A percentile compares a stretch with the other conserved stretches of the same genome.
Evolutionary conservation across 2,888 invertebrate species (phyloP).

Genomic region (Ferrisia virgata): DNA sequence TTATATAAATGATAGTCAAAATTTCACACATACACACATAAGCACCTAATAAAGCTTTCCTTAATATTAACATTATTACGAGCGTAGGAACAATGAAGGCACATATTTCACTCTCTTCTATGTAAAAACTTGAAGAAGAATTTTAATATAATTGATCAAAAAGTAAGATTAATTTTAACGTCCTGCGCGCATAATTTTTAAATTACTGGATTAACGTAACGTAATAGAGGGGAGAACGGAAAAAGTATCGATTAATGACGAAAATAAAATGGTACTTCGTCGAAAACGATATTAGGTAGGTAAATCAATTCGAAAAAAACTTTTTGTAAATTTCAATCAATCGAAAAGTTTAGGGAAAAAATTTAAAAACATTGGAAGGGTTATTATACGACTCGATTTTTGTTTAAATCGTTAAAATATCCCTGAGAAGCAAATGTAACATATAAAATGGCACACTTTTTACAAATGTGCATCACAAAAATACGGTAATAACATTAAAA

Average conservation of each 20-base stretch:
- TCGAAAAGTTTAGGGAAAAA: neutral
- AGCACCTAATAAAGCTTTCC: neutral
- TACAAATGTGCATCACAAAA: conserved; percentile 32
- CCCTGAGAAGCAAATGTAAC: conserved; percentile 31
- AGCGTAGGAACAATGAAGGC: conserved; percentile 1
- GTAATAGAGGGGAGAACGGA: neutral
- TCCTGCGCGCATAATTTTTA: neutral
- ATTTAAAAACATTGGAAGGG: neutral
- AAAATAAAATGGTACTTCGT: neutral
- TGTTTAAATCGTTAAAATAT: conserved; percentile 31
- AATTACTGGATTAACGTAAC: neutral
- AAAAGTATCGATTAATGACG: neutral
- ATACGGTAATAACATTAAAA: conserved; percentile 4
- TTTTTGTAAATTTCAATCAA: neutral
- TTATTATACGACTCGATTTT: neutral
- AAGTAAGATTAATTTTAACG: neutral
- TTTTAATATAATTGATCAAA: neutral
- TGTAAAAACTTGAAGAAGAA: neutral
- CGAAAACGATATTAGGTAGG: neutral
- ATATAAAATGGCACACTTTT: conserved; percentile 27
- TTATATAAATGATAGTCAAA: neutral
- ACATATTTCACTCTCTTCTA: neutral
- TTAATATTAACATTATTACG: neutral
- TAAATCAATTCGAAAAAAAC: neutral
- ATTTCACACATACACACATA: neutral